Evolutionary conservation across 2,797 vertebrate genomes (phyloP).

Genomic region (Urophycis tenuis): DNA sequence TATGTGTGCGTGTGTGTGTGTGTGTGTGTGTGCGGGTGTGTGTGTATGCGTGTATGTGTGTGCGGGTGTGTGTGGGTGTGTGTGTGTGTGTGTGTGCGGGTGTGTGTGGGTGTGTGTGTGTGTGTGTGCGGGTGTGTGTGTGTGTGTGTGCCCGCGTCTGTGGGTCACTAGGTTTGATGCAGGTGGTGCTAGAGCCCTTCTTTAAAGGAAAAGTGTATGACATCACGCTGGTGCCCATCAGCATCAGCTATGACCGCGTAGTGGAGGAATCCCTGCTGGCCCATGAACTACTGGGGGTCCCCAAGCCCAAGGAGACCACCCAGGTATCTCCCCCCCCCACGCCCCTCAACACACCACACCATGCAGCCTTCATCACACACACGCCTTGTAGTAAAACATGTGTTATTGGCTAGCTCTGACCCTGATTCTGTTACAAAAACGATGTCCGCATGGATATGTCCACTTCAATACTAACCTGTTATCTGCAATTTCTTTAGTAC

Average conservation of each 20-base stretch:
- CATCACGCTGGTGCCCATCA: conserved; percentile 86
- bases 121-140: conserved; percentile 16
- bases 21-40: no score
- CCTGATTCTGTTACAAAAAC: background rate
- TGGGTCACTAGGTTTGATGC: conserved; percentile 82
- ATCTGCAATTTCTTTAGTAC: background rate
- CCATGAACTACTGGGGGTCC: conserved; percentile 86
- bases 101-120: conserved; percentile 5
- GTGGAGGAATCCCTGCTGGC: conserved; percentile 90
- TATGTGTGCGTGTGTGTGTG: conserved; percentile 13
- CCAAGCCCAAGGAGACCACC: conserved; percentile 91
- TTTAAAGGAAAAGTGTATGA: conserved; percentile 93
- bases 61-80: no score
- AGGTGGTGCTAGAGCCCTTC: conserved; percentile 93
- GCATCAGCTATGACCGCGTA: conserved; percentile 92
- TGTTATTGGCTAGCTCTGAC: background rate
- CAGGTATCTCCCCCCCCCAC: conserved; percentile 53
- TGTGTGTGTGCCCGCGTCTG: conserved; percentile 28
- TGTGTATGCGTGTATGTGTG: background rate
- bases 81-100: no score
- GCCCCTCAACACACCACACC: background rate
- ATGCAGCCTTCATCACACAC: background rate
- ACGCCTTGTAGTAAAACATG: background rate
- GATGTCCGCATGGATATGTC: no score
- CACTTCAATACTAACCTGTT: background rate